Evolutionary conservation across 2,888 invertebrate species (phyloP), one percentile per base, ranked within the genome.

Genomic region (Physocephala rufipes): DNA sequence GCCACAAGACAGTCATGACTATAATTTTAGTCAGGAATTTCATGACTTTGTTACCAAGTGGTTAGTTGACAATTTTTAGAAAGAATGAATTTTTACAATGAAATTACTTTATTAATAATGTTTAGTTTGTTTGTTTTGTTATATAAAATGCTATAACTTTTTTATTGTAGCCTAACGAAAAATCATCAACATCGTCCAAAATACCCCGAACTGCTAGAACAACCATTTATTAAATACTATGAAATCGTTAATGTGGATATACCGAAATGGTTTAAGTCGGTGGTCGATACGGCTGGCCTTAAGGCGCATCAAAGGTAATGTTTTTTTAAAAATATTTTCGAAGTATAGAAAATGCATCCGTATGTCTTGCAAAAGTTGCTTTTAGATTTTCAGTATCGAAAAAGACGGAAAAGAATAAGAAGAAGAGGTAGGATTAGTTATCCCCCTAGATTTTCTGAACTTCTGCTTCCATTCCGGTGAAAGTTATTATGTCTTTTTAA

Each of bases 111-210:
- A 4, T 63, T 1, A 24, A 24, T 55, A 55, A 16, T 58, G n/a
- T 49, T 19, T 49, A 15, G 24, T 21, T 55, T 21, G 4, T 24
- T 64, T 26, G 36, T 45, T 15, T 55, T 26, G 15, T n/a, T 13
- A n/a, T n/a, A 49, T 49, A 3, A n/a, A 49, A 51, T 55, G n/a
- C n/a, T n/a, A n/a, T n/a, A 12, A 21, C 19, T 61, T 58, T 30
- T 70, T 24, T 28, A 19, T 65, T 55, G 62, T 87, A 95, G 96
- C 89, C 90, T 98, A 85, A 95, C 93, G 78, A 98, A 98, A 88
- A 95, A 98, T 89, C 95, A 95, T 87, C 91, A 92, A 84, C 90
- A 93, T 81, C 91, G 98, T 80, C 98, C 98, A 74, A 98, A 98
- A 87, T 98, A 98, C 88, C 93, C 91, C 76, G 93, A 94, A 85